phyloP scores from a whole-genome alignment of 23 tunicate species.

The Styela clava region DNA sequence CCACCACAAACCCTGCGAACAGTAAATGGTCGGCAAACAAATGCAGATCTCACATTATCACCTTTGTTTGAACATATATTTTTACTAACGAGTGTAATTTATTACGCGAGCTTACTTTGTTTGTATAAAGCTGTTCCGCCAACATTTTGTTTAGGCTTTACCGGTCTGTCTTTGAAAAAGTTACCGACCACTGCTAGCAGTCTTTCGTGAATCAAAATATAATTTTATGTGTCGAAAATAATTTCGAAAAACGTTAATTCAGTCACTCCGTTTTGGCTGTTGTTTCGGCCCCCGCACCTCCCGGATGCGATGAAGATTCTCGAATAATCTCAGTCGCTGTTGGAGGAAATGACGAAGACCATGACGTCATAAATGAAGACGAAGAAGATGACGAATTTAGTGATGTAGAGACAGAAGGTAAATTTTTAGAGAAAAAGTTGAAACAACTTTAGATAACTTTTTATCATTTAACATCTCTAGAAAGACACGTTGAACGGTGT shows the following conservation, averaged over 20 bases:
- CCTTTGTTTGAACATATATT: not conserved
- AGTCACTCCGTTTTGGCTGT: not conserved
- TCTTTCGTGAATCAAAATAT: not conserved
- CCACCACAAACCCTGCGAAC: too few species aligned
- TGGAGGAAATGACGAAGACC: not conserved
- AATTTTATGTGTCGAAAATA: not conserved
- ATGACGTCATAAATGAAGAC: not conserved
- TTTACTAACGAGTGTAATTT: too few species aligned
- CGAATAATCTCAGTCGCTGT: slow-evolving; percentile 1
- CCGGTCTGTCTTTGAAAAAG: too few species aligned
- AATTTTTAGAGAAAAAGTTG: not conserved
- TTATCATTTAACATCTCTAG: not conserved
- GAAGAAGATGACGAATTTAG: slow-evolving; percentile 16
- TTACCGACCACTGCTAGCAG: not conserved
- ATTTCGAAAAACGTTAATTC: not conserved
- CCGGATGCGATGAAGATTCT: slow-evolving; percentile 5
- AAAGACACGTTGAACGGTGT: not conserved
- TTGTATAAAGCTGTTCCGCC: not conserved
- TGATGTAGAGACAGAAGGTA: slow-evolving; percentile 21
- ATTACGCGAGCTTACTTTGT: too few species aligned
- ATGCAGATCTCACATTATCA: not conserved
- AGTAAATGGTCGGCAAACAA: too few species aligned
- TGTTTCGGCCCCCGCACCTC: slow-evolving; percentile 11
- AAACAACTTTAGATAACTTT: not conserved
- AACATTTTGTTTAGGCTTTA: too few species aligned